Base-by-base conservation (phyloP, 1,140 invertebrate species). In the Grapholita molesta region DNA sequence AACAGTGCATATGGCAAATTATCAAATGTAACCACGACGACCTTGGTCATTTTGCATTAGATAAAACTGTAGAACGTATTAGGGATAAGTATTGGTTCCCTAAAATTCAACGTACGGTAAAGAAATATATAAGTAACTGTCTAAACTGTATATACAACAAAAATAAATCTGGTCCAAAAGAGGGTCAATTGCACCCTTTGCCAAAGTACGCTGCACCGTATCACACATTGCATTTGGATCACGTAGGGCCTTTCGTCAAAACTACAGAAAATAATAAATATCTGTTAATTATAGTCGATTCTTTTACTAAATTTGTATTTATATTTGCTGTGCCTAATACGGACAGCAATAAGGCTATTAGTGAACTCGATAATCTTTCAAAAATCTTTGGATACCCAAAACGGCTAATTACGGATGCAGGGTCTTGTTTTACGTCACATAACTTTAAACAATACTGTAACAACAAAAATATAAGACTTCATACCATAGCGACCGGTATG, bases 251-350 rank as follows among this genome's bases (percentile, higher is more conserved):
- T n/a, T n/a, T n/a, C n/a, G n/a, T n/a, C n/a, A n/a, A n/a, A n/a
- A n/a, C n/a, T n/a, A 72, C 70, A 24, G 76, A 78, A 25, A 71
- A 70, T 23, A 86, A 88, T 66, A 67, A 71, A 23, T 73, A 85
- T 70, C 70, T 86, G 7, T 73, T 90, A 1, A 75, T 71, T 1
- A 70, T 86, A 3, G 70, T 84, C 1, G 84, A 88, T 72, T 77
- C 70, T 5, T 89, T 88, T 73, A 74, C 76, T 0, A 88, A 89
- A 48, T 90, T 69, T 48, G 68, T 69, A 0, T 64, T 69, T 52
- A 48, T 65, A 11, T 64, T 18, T 6, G 55, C 55, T 7, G 42
- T 65, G n/a, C 30, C 25, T 4, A 69, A 21, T 64, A 64, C 61
- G 1, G 52, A 53, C 5, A 48, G 25, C 6, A 25, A 25, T 6